A percentile compares a stretch with the other conserved stretches of the same genome.
Evolutionary conservation across 2,888 invertebrate genomes (phyloP).

Genomic region (Eledona agricola): DNA sequence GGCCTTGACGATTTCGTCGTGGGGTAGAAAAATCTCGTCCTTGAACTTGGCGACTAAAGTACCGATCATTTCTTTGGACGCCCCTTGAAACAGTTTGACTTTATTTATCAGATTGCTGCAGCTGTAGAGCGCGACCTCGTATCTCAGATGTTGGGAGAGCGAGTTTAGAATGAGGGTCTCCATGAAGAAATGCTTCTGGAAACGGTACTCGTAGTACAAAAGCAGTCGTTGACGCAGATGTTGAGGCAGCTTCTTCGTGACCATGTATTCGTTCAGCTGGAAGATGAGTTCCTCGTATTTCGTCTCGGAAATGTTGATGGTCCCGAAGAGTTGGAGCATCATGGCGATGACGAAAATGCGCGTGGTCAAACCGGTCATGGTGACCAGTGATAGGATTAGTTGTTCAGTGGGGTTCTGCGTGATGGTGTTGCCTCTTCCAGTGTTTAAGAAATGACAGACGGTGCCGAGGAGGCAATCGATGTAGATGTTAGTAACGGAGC

Average conservation of each 20-base stretch:
- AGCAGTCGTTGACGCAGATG: slow-evolving; percentile 62
- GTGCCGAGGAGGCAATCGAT: slow-evolving; percentile 42
- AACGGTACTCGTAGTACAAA: slow-evolving; percentile 65
- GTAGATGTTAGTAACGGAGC: slow-evolving; percentile 25
- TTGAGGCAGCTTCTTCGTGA: slow-evolving; percentile 64
- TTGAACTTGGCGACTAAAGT: slow-evolving; percentile 59
- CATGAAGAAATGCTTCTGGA: slow-evolving; percentile 65
- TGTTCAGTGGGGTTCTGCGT: slow-evolving; percentile 40
- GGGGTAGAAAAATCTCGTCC: slow-evolving; percentile 61
- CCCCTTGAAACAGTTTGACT: slow-evolving; percentile 61
- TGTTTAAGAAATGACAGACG: slow-evolving; percentile 50
- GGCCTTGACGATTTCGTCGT: slow-evolving; percentile 62
- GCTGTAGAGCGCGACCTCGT: slow-evolving; percentile 63
- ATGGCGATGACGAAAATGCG: slow-evolving; percentile 46
- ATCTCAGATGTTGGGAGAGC: slow-evolving; percentile 56
- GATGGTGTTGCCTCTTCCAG: slow-evolving; percentile 41
- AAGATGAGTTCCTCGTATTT: slow-evolving; percentile 63
- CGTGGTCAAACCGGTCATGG: slow-evolving; percentile 49
- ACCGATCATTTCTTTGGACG: slow-evolving; percentile 58
- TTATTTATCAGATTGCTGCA: slow-evolving; percentile 63
- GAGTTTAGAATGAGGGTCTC: slow-evolving; percentile 58
- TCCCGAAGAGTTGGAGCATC: slow-evolving; percentile 49
- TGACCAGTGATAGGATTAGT: slow-evolving; percentile 42
- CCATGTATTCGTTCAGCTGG: slow-evolving; percentile 65
- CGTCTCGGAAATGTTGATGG: slow-evolving; percentile 55